phyloP scores from a whole-genome alignment of 2,113 vertebrate species.

The Puntigrus tetrazona region DNA sequence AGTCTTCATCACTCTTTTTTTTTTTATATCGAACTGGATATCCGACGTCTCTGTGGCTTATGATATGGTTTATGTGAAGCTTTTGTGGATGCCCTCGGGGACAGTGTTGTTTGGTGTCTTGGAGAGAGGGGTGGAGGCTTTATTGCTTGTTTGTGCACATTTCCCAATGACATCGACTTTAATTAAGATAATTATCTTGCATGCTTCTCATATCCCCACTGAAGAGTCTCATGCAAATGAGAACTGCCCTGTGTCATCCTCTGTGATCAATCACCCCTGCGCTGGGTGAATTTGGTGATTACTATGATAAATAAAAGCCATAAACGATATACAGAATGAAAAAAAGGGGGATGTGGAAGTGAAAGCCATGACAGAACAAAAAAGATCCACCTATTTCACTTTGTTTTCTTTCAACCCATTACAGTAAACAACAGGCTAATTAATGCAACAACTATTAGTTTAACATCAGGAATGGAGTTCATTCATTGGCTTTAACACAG shows the following conservation, averaged over 20 bases:
- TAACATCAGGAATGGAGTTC: neutral
- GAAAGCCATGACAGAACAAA: neutral
- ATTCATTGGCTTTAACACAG: neutral
- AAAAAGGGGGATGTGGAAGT: slow-evolving; percentile 3
- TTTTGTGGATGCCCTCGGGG: slow-evolving; percentile 17
- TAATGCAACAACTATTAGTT: neutral
- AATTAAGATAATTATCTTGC: slow-evolving; percentile 75
- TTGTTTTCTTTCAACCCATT: neutral
- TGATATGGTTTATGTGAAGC: slow-evolving; percentile 43
- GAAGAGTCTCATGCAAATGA: slow-evolving; percentile 61
- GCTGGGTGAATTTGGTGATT: slow-evolving; percentile 66
- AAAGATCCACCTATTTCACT: neutral
- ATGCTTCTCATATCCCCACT: slow-evolving; percentile 57
- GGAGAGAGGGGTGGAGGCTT: slow-evolving; percentile 49
- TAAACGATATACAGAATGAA: slow-evolving; percentile 58
- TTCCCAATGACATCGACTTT: slow-evolving; percentile 71
- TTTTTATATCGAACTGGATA: slow-evolving; percentile 63
- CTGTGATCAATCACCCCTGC: slow-evolving; percentile 60
- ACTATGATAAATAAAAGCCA: slow-evolving; percentile 67
- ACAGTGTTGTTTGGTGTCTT: slow-evolving; percentile 50
- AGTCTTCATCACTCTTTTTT: slow-evolving; percentile 48
- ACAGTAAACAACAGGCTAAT: neutral
- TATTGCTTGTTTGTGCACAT: slow-evolving; percentile 72
- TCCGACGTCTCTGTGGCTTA: slow-evolving; percentile 59
- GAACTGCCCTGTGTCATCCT: slow-evolving; percentile 43